phyloP scores from a whole-genome alignment of 2,797 vertebrate genomes.

The Tokudaia muenninki region DNA sequence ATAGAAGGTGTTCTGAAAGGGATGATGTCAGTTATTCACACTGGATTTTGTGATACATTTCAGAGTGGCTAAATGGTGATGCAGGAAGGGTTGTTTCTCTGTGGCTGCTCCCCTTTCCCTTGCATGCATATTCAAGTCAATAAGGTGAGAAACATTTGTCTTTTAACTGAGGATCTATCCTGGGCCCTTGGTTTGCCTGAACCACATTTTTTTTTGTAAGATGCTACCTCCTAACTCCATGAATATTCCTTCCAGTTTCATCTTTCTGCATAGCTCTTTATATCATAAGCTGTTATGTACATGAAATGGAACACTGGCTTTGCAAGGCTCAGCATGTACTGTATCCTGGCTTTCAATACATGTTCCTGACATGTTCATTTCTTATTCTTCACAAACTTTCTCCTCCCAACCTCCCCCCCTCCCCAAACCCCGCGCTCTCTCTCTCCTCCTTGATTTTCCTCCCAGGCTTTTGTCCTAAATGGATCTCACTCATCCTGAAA shows the following conservation, averaged over 20 bases:
- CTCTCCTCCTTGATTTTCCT: neutral
- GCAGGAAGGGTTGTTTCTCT: neutral
- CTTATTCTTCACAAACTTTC: neutral
- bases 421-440: neutral
- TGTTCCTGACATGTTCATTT: neutral
- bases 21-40: conserved; percentile 41
- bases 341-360: neutral
- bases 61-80: neutral
- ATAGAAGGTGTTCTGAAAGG: conserved; percentile 32
- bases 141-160: neutral
- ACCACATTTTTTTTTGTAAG: neutral
- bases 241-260: too few species aligned
- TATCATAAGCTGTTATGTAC: neutral
- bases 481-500: neutral
- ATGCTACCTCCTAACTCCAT: too few species aligned
- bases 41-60: conserved; percentile 47
- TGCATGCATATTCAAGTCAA: conserved; percentile 16
- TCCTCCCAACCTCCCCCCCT: neutral
- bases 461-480: neutral
- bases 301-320: neutral
- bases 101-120: neutral
- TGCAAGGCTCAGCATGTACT: neutral
- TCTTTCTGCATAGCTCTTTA: neutral
- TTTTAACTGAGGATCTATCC: neutral
- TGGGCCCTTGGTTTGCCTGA: neutral